Evolutionary conservation across 2,797 vertebrate species (phyloP), one percentile per base, ranked within the genome.

Genomic region (Danio aesculapii): DNA sequence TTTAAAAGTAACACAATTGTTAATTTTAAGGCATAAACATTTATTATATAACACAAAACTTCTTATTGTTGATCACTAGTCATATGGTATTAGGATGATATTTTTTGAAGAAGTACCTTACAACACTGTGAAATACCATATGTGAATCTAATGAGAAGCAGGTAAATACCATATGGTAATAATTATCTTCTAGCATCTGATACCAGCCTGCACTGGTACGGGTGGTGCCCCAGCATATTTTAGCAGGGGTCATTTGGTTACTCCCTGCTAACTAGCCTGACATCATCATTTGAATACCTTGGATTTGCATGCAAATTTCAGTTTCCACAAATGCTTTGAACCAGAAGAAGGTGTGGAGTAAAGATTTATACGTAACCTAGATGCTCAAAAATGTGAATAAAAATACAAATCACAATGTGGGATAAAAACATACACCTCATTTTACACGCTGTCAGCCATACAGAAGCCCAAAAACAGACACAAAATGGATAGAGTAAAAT

Each of bases 291-390:
- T 80, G 50, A 66, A 73, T 80, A 46, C 30, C 68, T 68, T 57
- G 63, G 13, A 17, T 58, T 74, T 59, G 8, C 49, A 77, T 77
- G 50, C 50, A 63, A 53, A 76, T 63, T 6, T 67, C 3, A 19
- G 50, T 80, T 72, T 41, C 14, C 3, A 30, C 70, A 74, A 67
- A 74, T 72, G 69, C 55, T 70, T 69, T 70, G 21, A 66, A 16
- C 46, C 14, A 39, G 55, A n/a, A 67, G 17, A 55, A 61, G 41
- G 49, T 62, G 67, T 79, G 68, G 52, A 49, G 21, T 19, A 61
- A 30, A 41, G 67, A 62, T 61, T 21, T 12, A 41, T 63, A 43
- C 13, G 46, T 43, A 43, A 62, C n/a, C 9, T 11, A 12, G 16
- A 61, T 49, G 46, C 16, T 47, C 61, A 71, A 13, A 67, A 19